phyloP scores from a whole-genome alignment of 2,113 vertebrate species.

The Pterophyllum scalare region DNA sequence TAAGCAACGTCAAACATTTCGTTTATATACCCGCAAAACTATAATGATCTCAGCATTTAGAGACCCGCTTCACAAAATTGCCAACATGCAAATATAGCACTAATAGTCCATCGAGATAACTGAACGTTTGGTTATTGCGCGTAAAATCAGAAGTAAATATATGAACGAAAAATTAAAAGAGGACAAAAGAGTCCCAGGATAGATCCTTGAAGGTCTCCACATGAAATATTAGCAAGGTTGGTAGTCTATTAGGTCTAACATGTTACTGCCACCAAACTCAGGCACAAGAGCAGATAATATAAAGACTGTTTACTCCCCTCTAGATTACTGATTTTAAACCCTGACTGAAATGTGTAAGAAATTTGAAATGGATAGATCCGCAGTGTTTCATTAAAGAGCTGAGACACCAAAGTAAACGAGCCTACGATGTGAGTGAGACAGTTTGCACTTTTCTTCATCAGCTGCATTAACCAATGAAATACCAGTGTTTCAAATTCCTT shows the following conservation, averaged over 20 bases:
- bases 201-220: background rate
- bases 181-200: background rate
- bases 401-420: background rate
- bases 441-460: background rate
- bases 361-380: background rate
- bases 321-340: background rate
- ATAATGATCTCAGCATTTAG: background rate
- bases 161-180: background rate
- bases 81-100: background rate
- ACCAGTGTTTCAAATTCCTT: conserved; percentile 1
- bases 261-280: background rate
- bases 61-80: background rate
- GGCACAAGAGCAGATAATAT: background rate
- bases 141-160: background rate
- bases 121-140: background rate
- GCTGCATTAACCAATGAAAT: background rate
- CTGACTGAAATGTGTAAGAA: background rate
- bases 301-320: background rate
- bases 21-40: background rate
- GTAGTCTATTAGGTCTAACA: too few relatives aligned
- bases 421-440: background rate
- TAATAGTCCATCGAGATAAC: background rate
- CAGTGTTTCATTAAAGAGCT: background rate
- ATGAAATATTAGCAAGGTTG: background rate
- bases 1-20: background rate